These are phyloP conservation scores for Plebejus argus DNA, from an alignment of 2,888 invertebrate species.

Conservation along the genomic window DNA sequence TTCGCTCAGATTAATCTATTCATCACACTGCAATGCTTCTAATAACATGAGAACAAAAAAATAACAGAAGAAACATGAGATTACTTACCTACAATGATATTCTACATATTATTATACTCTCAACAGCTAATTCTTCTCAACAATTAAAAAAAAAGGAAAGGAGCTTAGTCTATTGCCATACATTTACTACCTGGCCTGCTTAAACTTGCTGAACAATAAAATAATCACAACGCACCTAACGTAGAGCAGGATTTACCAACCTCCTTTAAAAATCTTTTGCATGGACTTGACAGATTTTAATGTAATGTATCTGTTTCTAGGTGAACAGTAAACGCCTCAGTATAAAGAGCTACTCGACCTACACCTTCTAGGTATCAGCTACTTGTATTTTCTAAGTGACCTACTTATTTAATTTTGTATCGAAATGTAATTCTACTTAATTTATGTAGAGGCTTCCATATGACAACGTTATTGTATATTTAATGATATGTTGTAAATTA, in stretches of 20 bases:
- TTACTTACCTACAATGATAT: neutral
- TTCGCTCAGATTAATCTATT: neutral
- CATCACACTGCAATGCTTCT: neutral
- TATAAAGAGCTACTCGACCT: constrained; percentile 52
- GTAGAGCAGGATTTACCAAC: too few species aligned
- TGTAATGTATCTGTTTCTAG: constrained; percentile 60
- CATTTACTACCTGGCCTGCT: too few species aligned
- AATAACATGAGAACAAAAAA: too few species aligned
- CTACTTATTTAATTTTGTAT: constrained; percentile 26
- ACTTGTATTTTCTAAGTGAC: constrained; percentile 44
- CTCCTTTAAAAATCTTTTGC: neutral
- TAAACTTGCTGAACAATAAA: too few species aligned
- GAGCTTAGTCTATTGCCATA: neutral
- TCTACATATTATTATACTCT: too few species aligned
- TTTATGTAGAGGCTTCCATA: constrained; percentile 79
- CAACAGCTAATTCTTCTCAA: neutral
- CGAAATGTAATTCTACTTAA: constrained; percentile 40
- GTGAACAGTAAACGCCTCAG: constrained; percentile 70
- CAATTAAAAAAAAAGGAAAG: neutral
- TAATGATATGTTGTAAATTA: constrained; percentile 65
- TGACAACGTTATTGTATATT: constrained; percentile 75
- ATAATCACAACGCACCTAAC: too few species aligned
- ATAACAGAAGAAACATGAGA: too few species aligned
- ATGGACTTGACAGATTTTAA: neutral
- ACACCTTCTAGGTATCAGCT: constrained; percentile 35